Percentiles rank a stretch among this genome's conserved stretches.
Evolutionary conservation across 2,797 vertebrate species (phyloP).

Genomic region (Saxicola maurus): DNA sequence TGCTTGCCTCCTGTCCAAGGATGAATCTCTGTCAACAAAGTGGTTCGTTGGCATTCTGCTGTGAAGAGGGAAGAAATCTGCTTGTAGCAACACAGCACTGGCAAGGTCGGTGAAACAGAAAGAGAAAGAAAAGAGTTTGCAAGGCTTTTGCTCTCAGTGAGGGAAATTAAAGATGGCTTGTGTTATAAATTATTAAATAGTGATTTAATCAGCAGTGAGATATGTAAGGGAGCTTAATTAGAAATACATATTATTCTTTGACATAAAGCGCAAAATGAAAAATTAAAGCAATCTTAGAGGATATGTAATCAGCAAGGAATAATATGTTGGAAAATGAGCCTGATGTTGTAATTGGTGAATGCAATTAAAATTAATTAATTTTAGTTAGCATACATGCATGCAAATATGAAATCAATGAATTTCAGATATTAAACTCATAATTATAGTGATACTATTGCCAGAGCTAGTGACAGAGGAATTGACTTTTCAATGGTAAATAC

Average conservation of each 20-base stretch:
- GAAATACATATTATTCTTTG: conserved; percentile 79
- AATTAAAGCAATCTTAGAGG: conserved; percentile 76
- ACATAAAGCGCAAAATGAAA: conserved; percentile 76
- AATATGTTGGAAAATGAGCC: conserved; percentile 73
- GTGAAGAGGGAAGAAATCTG: conserved; percentile 4
- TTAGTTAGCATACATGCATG: conserved; percentile 72
- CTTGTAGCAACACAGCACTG: neutral
- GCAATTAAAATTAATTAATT: conserved; percentile 81
- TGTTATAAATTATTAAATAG: conserved; percentile 75
- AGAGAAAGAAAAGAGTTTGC: neutral
- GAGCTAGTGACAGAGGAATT: conserved; percentile 37
- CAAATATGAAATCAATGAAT: conserved; percentile 75
- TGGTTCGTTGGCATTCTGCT: conserved; percentile 39
- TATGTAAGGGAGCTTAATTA: conserved; percentile 74
- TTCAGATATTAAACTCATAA: conserved; percentile 75
- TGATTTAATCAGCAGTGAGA: conserved; percentile 73
- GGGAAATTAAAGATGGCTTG: conserved; percentile 63
- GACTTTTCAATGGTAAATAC: conserved; percentile 20
- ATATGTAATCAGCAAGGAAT: conserved; percentile 74
- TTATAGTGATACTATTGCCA: conserved; percentile 60
- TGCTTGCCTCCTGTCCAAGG: neutral
- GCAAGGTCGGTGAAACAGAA: conserved; percentile 38
- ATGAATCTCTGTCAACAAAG: neutral
- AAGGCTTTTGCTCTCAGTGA: conserved; percentile 18
- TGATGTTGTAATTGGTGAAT: conserved; percentile 76